Conservation (phyloP, 1,140 invertebrate genomes). For the Pinna nobilis region DNA sequence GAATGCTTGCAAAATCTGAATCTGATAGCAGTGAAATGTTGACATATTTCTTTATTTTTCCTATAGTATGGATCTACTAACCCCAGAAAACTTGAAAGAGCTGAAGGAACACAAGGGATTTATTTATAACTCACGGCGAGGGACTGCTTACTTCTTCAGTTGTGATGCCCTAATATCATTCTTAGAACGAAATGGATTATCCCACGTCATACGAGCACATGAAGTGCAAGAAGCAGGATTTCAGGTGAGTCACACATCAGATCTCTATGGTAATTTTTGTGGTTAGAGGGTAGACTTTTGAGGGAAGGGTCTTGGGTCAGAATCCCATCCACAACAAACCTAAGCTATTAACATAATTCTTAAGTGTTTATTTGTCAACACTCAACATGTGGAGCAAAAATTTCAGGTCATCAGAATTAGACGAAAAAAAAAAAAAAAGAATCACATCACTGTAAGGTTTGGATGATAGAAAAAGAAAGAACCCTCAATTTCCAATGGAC, state of each 20-base stretch:
- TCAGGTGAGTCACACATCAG: constrained; percentile 77
- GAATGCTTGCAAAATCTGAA: not conserved
- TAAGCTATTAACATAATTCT: no score
- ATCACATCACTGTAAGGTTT: no score
- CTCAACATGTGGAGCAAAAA: no score
- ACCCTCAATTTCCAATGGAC: no score
- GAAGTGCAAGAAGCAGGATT: constrained; percentile 84
- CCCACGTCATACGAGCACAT: constrained; percentile 84
- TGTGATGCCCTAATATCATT: constrained; percentile 81
- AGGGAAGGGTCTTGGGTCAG: no score
- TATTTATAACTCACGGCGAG: constrained; percentile 81
- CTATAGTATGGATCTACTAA: constrained; percentile 68
- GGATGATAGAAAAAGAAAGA: no score
- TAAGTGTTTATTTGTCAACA: no score
- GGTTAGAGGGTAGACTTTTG: no score
- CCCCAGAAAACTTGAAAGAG: constrained; percentile 77
- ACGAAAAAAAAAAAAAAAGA: no score
- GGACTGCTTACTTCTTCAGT: constrained; percentile 84
- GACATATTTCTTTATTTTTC: constrained; percentile 6
- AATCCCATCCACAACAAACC: no score
- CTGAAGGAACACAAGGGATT: constrained; percentile 81
- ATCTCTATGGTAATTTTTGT: no score
- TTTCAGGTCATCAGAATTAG: no score
- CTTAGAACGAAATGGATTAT: constrained; percentile 79
- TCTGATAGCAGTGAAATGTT: not conserved